These are phyloP conservation scores for Heptranchias perlo DNA, from an alignment of 2,113 vertebrate species.

Conservation along the genomic window DNA sequence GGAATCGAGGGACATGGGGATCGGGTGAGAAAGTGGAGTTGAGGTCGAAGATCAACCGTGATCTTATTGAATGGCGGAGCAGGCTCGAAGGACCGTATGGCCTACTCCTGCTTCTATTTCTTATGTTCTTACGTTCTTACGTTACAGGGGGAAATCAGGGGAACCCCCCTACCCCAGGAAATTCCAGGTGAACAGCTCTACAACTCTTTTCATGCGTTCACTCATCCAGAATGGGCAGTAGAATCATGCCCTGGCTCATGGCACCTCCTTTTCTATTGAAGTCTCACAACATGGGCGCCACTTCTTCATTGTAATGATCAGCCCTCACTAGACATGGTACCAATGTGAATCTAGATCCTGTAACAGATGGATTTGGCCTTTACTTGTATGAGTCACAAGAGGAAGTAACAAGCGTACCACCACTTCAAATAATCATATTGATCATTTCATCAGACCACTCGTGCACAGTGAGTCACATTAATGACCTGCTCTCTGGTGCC, in stretches of 20 bases:
- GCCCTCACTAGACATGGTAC: not conserved
- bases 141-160: too few relatives aligned
- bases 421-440: not conserved
- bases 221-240: not conserved
- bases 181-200: not conserved
- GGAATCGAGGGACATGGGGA: too few relatives aligned
- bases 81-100: too few relatives aligned
- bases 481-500: not conserved
- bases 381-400: not conserved
- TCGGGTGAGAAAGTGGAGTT: too few relatives aligned
- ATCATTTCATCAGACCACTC: not conserved
- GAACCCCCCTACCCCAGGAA: not conserved
- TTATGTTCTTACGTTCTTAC: too few relatives aligned
- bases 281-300: not conserved
- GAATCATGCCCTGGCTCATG: not conserved
- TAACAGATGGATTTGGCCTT: too few relatives aligned
- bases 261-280: not conserved
- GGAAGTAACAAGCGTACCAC: not conserved
- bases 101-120: too few relatives aligned
- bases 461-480: not conserved
- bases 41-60: too few relatives aligned
- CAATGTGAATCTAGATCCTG: not conserved
- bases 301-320: too few relatives aligned
- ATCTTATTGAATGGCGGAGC: too few relatives aligned
- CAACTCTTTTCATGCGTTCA: not conserved